phyloP scores from a whole-genome alignment of 1,140 invertebrate genomes.

The Contarinia nasturtii region DNA sequence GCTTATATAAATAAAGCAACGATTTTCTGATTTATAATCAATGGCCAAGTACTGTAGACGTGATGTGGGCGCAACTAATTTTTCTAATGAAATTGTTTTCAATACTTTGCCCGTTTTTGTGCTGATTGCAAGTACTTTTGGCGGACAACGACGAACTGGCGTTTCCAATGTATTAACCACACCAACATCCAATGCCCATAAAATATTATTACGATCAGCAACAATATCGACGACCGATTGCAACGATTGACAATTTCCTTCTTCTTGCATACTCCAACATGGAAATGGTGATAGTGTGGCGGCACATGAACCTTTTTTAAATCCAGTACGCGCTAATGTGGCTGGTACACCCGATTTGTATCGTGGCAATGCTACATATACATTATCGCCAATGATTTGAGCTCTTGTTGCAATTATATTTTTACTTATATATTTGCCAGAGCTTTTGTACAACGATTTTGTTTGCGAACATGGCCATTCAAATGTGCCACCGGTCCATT shows the following conservation, averaged over 20 bases:
- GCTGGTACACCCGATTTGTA: constrained; percentile 32
- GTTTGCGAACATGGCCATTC: constrained; percentile 32
- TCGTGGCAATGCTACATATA: constrained; percentile 31
- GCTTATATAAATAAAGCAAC: constrained; percentile 34
- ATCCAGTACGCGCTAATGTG: constrained; percentile 28
- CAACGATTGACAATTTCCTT: constrained; percentile 31
- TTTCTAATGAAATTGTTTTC: constrained; percentile 31
- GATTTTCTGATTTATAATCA: constrained; percentile 31
- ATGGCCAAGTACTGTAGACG: constrained; percentile 36
- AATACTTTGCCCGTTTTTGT: constrained; percentile 32
- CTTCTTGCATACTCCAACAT: constrained; percentile 36
- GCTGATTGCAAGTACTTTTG: constrained; percentile 34
- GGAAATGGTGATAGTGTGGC: constrained; percentile 30
- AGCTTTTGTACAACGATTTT: constrained; percentile 28
- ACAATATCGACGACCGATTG: constrained; percentile 38
- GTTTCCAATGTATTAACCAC: constrained; percentile 32
- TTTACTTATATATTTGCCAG: constrained; percentile 31
- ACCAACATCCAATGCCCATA: constrained; percentile 40
- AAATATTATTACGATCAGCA: constrained; percentile 27
- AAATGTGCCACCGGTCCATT: constrained; percentile 28
- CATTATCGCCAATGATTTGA: constrained; percentile 30
- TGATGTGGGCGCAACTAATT: constrained; percentile 25
- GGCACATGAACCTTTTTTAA: constrained; percentile 23
- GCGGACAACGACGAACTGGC: constrained; percentile 28
- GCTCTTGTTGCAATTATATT: constrained; percentile 35